phyloP scores from a whole-genome alignment of 1,140 invertebrate species.

The Lordiphosa mommai region DNA sequence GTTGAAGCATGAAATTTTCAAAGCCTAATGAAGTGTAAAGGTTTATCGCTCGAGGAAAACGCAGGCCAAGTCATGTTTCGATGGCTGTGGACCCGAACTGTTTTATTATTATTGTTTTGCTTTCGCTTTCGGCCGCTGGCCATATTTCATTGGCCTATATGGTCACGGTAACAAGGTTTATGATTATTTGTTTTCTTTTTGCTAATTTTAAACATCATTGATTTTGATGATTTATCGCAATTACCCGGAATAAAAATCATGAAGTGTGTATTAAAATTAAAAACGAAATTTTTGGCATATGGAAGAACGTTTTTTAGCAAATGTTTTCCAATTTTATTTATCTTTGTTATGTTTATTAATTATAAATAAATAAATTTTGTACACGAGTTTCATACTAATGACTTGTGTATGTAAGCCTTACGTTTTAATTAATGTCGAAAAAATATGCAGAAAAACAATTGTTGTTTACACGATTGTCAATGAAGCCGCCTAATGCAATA shows the following conservation, averaged over 20 bases:
- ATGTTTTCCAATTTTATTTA: no score
- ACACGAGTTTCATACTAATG: no score
- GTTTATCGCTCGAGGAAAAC: constrained; percentile 65
- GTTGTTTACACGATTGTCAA: no score
- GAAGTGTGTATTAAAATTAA: constrained; percentile 28
- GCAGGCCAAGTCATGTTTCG: constrained; percentile 16
- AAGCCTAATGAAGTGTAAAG: constrained; percentile 74
- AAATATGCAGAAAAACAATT: no score
- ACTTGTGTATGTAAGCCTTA: no score
- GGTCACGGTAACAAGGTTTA: constrained; percentile 70
- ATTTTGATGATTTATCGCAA: constrained; percentile 63
- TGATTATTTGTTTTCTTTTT: constrained; percentile 64
- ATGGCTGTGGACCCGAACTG: constrained; percentile 6
- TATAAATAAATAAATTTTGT: no score
- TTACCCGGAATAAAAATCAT: constrained; percentile 25
- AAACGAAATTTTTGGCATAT: constrained; percentile 36
- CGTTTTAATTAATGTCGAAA: no score
- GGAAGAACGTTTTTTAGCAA: no score
- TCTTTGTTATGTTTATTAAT: no score
- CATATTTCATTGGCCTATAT: constrained; percentile 68
- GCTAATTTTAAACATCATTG: constrained; percentile 77
- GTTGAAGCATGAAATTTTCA: constrained; percentile 71
- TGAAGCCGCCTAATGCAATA: no score
- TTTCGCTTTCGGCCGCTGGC: constrained; percentile 32
- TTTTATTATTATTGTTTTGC: constrained; percentile 72